These are phyloP conservation scores for Holothuria leucospilota DNA, from an alignment of 53 echinoderm and acorn worm species.

Conservation along the genomic window DNA sequence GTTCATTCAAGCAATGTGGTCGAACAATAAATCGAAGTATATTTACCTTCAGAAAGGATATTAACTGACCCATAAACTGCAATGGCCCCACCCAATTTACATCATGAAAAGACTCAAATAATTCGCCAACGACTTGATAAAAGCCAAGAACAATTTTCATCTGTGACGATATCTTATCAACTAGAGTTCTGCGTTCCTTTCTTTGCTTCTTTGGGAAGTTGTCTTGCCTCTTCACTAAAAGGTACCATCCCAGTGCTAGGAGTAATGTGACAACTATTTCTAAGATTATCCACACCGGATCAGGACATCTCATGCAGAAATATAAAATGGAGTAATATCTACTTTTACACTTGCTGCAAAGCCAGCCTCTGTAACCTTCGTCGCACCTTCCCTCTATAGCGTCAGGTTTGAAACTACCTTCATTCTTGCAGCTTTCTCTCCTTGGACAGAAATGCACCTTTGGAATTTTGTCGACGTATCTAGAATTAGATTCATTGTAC, in stretches of 20 bases:
- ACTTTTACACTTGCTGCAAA: too few relatives aligned
- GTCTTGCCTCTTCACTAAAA: background rate
- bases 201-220: background rate
- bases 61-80: background rate
- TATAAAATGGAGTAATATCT: too few relatives aligned
- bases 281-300: background rate
- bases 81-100: background rate
- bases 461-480: too few relatives aligned
- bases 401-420: too few relatives aligned
- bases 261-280: background rate
- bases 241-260: background rate
- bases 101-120: background rate
- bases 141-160: slow-evolving; percentile 25
- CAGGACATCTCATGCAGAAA: too few relatives aligned
- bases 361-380: too few relatives aligned
- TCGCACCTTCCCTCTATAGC: too few relatives aligned
- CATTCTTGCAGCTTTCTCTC: too few relatives aligned
- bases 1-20: background rate
- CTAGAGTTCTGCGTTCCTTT: background rate
- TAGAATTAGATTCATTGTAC: too few relatives aligned
- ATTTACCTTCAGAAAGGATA: background rate
- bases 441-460: too few relatives aligned
- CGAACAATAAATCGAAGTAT: background rate
- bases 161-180: background rate
- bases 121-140: slow-evolving; percentile 25